Evolutionary conservation across 2,113 vertebrate species (phyloP).

Genomic region (Ptychochromis oligacanthus): DNA sequence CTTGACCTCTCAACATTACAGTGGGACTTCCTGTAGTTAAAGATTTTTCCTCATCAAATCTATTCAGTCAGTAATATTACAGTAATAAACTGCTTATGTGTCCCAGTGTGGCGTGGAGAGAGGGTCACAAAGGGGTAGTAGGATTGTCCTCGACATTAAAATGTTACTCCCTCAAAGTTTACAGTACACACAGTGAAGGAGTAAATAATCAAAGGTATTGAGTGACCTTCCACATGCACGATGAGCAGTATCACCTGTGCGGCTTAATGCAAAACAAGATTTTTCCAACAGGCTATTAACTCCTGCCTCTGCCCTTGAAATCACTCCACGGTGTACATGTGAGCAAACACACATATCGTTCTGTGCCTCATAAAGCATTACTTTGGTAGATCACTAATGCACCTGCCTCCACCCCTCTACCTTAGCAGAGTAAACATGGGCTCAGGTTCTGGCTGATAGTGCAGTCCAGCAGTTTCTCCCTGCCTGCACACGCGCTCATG

Average conservation of each 20-base stretch:
- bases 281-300: background rate
- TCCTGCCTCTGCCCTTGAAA: slow-evolving; percentile 8
- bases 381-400: slow-evolving; percentile 40
- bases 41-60: background rate
- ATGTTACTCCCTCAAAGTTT: background rate
- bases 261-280: background rate
- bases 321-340: background rate
- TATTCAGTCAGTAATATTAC: background rate
- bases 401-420: slow-evolving; percentile 38
- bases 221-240: background rate
- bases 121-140: background rate
- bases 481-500: slow-evolving; percentile 1
- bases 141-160: background rate
- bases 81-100: background rate
- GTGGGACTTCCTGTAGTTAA: background rate
- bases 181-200: slow-evolving; percentile 15
- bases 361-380: slow-evolving; percentile 16
- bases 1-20: slow-evolving; percentile 67
- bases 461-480: slow-evolving; percentile 14
- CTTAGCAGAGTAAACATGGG: slow-evolving; percentile 64
- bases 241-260: background rate
- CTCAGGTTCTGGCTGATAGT: slow-evolving; percentile 32
- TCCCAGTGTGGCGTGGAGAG: background rate
- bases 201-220: background rate
- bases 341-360: slow-evolving; percentile 47